These are phyloP conservation scores for Xylocampa areola DNA, from an alignment of 2,888 invertebrate species.

Conservation along the genomic window DNA sequence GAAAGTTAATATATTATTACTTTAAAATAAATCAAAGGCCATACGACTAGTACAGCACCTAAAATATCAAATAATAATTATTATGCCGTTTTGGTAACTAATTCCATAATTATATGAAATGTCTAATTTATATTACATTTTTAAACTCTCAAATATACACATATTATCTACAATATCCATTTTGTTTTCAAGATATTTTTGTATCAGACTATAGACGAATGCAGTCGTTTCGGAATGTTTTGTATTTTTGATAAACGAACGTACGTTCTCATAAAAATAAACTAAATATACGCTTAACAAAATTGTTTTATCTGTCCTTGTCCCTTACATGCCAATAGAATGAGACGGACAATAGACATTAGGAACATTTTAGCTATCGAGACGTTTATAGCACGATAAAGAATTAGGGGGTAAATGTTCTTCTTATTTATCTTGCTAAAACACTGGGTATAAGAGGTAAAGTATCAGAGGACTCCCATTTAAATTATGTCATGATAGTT, in stretches of 20 bases:
- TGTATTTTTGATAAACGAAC: slow-evolving; percentile 8
- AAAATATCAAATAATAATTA: slow-evolving; percentile 25
- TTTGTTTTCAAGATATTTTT: slow-evolving; percentile 13
- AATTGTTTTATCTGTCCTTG: too few relatives aligned
- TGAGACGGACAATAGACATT: too few relatives aligned
- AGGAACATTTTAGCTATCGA: too few relatives aligned
- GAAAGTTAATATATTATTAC: too few relatives aligned
- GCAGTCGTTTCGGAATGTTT: slow-evolving; percentile 50
- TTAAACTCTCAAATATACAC: slow-evolving; percentile 46
- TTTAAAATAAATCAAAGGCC: slow-evolving; percentile 5
- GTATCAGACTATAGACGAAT: slow-evolving; percentile 47
- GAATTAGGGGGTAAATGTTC: too few relatives aligned
- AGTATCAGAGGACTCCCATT: neutral
- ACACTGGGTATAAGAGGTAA: slow-evolving; percentile 32
- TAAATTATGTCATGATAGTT: too few relatives aligned
- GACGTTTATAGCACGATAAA: too few relatives aligned
- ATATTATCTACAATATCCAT: slow-evolving; percentile 44
- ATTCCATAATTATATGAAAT: slow-evolving; percentile 26
- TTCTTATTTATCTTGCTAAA: neutral
- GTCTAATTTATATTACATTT: slow-evolving; percentile 28
- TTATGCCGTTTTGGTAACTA: slow-evolving; percentile 45
- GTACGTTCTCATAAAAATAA: too few relatives aligned
- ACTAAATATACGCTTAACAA: too few relatives aligned
- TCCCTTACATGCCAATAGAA: too few relatives aligned
- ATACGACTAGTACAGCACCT: slow-evolving; percentile 15